phyloP scores from a whole-genome alignment of 1,140 invertebrate genomes.

The Drosophila simulans region DNA sequence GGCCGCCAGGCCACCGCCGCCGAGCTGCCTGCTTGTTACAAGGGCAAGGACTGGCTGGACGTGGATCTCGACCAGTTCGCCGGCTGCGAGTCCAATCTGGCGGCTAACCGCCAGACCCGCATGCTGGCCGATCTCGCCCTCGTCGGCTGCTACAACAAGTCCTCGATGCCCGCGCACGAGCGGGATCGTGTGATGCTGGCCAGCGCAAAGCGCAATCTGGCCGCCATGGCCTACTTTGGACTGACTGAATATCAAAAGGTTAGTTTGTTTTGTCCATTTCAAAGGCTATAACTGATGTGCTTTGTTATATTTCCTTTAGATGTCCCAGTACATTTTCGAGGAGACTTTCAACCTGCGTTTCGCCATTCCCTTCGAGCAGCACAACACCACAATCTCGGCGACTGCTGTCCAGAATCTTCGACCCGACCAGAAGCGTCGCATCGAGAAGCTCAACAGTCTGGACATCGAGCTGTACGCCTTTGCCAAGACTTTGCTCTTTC shows the following conservation, averaged over 20 bases:
- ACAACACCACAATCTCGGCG: conserved; percentile 94
- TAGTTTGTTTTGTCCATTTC: not conserved
- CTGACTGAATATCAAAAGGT: conserved; percentile 97
- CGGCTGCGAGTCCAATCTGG: conserved; percentile 95
- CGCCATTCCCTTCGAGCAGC: conserved; percentile 94
- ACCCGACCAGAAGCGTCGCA: conserved; percentile 89
- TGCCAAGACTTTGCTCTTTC: conserved; percentile 94
- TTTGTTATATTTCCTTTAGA: conserved; percentile 84
- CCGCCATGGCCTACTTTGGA: conserved; percentile 98
- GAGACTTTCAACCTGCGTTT: conserved; percentile 98
- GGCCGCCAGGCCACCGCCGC: conserved; percentile 91
- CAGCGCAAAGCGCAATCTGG: conserved; percentile 97
- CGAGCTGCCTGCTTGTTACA: conserved; percentile 92
- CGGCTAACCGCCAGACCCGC: conserved; percentile 97
- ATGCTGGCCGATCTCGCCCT: conserved; percentile 98
- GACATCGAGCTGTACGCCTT: conserved; percentile 98
- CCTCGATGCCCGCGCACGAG: conserved; percentile 88
- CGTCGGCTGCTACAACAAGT: conserved; percentile 97
- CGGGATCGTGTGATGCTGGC: conserved; percentile 93
- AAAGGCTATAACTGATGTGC: not conserved
- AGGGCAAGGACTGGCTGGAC: conserved; percentile 88
- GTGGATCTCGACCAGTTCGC: conserved; percentile 93
- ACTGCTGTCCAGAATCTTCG: conserved; percentile 90
- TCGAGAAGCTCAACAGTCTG: conserved; percentile 93
- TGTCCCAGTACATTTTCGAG: conserved; percentile 98